Evolutionary conservation across 2,888 invertebrate genomes (phyloP), one percentile per base, ranked within the genome.

Genomic region (Horisme vitalbata): DNA sequence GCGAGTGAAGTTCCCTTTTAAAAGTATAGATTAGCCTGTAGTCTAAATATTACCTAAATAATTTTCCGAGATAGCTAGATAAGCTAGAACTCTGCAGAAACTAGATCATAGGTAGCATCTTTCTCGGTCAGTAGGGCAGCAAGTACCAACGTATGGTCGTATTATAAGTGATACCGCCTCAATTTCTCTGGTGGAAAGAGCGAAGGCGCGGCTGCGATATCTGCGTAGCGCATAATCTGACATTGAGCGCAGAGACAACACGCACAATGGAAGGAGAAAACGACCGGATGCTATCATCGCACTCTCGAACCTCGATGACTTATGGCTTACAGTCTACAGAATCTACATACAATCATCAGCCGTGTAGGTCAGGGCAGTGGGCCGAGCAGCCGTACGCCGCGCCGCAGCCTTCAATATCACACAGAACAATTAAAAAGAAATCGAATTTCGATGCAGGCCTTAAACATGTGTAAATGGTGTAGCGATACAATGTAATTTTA

Each of bases 301-400:
- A 63, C 69, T 73, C 73, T 69, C 70, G 69, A 61, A 50, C 59
- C 63, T 65, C 65, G 75, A 65, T 83, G 75, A 84, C 79, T 83
- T 86, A 84, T 81, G 79, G 73, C 81, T 84, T 80, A 80, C 79
- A 81, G 73, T 80, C 83, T 80, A 80, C 79, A 81, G 81, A 86
- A 88, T 88, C 86, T 86, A 84, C 87, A 87, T 87, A 88, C 86
- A 89, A 87, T 88, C 79, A 82, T 80, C 75, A 72, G 59, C 62
- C 51, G 83, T 77, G 84, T 87, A 69, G 83, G 85, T 76, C 85
- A 85, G 83, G 88, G 79, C 83, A 87, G 83, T 86, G 75, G 86
- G 85, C 73, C 77, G 75, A 63, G 62, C 66, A 62, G 71, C 69
- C 71, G 73, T n/a, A n/a, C 58, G 59, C 63, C 56, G 61, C 62